Percentiles rank a stretch among this genome's conserved stretches.
These are phyloP conservation scores for Adrianichthys oophorus DNA, from an alignment of 2,797 vertebrate genomes.

Conservation along the genomic window DNA sequence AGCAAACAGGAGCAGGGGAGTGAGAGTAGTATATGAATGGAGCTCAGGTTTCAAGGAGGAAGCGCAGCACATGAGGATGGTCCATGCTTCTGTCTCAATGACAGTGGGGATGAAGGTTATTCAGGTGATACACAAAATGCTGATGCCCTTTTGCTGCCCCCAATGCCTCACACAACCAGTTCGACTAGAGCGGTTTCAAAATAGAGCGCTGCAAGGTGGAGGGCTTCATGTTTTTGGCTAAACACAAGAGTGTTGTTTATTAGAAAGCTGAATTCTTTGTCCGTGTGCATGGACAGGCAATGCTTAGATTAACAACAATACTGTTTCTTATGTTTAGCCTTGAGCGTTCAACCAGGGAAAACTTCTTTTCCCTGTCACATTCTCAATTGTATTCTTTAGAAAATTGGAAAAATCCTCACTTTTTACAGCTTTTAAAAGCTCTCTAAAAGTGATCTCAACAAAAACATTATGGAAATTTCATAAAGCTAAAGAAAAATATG, in stretches of 20 bases:
- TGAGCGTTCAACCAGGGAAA: too few species aligned
- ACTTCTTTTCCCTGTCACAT: too few species aligned
- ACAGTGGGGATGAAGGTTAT: conserved; percentile 1
- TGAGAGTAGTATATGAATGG: conserved; percentile 15
- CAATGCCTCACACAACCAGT: conserved; percentile 21
- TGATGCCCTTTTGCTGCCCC: not conserved
- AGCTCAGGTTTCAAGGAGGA: conserved; percentile 43
- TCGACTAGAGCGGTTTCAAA: conserved; percentile 2
- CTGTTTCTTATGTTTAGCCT: too few species aligned
- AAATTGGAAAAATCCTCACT: too few species aligned
- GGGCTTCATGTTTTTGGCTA: not conserved
- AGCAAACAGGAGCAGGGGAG: conserved; percentile 10
- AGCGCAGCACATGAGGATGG: conserved; percentile 55
- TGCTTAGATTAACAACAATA: too few species aligned
- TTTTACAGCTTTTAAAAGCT: too few species aligned
- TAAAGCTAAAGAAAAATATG: too few species aligned
- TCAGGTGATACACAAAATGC: conserved; percentile 8
- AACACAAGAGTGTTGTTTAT: not conserved
- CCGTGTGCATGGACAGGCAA: too few species aligned
- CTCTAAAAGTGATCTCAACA: too few species aligned
- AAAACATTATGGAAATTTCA: too few species aligned
- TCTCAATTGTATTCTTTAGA: too few species aligned
- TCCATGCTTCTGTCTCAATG: conserved; percentile 33
- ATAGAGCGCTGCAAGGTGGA: not conserved
- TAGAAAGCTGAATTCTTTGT: not conserved